phyloP scores from a whole-genome alignment of 2,113 vertebrate genomes.

The Cyanoderma ruficeps region DNA sequence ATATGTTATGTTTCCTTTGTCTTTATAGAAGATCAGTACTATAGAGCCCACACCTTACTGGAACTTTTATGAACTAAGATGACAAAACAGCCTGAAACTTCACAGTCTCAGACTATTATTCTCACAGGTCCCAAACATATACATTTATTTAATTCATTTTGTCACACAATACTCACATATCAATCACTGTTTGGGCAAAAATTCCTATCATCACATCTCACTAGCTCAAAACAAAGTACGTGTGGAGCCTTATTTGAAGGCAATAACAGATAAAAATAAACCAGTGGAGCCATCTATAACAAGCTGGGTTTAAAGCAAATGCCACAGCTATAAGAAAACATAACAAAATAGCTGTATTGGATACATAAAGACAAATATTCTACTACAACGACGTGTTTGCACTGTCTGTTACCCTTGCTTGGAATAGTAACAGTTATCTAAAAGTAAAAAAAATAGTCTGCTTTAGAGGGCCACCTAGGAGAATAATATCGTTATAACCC shows the following conservation, averaged over 20 bases:
- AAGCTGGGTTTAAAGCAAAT: neutral
- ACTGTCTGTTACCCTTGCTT: neutral
- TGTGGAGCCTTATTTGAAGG: neutral
- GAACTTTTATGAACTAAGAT: neutral
- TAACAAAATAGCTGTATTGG: neutral
- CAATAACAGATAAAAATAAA: neutral
- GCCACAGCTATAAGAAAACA: neutral
- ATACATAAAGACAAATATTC: neutral
- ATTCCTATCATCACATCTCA: neutral
- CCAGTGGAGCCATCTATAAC: neutral
- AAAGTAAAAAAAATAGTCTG: neutral
- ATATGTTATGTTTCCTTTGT: neutral
- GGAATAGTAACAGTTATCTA: neutral
- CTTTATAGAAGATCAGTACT: neutral
- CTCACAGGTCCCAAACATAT: neutral
- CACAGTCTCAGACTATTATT: neutral
- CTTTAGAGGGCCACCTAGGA: neutral
- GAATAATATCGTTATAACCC: neutral
- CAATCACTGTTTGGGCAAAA: neutral
- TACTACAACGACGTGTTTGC: neutral
- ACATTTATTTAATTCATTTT: neutral
- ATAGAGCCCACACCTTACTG: neutral
- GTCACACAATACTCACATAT: neutral
- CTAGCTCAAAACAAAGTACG: neutral
- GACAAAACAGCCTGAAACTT: neutral